A percentile compares a stretch with the other conserved stretches of the same genome.
These are phyloP conservation scores for Empidonax alnorum DNA, from an alignment of 2,113 vertebrate species.

Conservation along the genomic window DNA sequence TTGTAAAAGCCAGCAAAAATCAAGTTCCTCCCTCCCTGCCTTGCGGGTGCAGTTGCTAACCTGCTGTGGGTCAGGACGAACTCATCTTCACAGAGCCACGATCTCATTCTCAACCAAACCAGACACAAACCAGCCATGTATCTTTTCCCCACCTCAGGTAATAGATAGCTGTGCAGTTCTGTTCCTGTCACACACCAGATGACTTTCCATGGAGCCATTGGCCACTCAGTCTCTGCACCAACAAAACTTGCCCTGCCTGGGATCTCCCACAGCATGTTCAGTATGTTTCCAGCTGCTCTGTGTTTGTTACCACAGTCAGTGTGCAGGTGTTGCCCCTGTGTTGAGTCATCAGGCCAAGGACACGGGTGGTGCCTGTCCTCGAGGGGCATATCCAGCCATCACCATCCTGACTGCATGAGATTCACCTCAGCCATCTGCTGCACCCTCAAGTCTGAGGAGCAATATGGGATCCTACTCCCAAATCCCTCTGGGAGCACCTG, in stretches of 20 bases:
- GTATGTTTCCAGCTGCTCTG: background rate
- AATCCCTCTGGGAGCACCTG: background rate
- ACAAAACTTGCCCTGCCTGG: background rate
- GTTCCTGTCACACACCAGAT: background rate
- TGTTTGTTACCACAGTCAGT: background rate
- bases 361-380: background rate
- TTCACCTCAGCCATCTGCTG: background rate
- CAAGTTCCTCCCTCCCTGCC: background rate
- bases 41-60: background rate
- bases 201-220: background rate
- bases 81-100: background rate
- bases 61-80: background rate
- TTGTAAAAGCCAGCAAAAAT: background rate
- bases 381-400: background rate
- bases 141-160: background rate
- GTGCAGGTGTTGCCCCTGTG: background rate
- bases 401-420: background rate
- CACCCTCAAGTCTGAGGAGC: background rate
- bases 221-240: background rate
- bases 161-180: background rate
- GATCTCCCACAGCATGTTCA: background rate
- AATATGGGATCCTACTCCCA: background rate
- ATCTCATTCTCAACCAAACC: background rate
- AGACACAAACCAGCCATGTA: fast-evolving
- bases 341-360: background rate